Conservation (phyloP, 2,797 vertebrate genomes). For the Esox lucius region DNA sequence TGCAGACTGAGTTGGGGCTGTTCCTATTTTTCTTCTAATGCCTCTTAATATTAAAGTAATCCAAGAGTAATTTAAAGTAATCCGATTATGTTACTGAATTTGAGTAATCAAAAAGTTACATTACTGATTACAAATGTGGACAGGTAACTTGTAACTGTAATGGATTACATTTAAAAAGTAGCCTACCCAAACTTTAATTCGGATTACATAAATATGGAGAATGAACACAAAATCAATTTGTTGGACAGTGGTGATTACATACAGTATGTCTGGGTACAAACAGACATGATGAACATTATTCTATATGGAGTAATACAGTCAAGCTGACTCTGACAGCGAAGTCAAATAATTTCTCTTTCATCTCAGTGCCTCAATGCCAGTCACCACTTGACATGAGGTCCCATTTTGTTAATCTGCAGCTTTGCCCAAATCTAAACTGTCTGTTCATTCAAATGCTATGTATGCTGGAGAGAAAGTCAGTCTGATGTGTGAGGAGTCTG, state of each 20-base stretch:
- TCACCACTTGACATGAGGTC: neutral
- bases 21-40: no score
- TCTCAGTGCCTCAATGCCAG: neutral
- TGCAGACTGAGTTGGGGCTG: no score
- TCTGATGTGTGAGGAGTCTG: neutral
- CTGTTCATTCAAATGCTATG: neutral
- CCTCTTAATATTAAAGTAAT: no score
- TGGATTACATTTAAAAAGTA: no score
- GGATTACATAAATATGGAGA: neutral
- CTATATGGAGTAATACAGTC: slow-evolving; percentile 11
- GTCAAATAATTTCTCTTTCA: neutral
- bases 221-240: accelerated
- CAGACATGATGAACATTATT: neutral
- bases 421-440: no score
- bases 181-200: no score
- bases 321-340: slow-evolving; percentile 22
- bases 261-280: slow-evolving; percentile 39
- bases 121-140: no score
- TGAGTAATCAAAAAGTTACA: no score
- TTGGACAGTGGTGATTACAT: slow-evolving; percentile 2
- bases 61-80: no score
- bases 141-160: no score
- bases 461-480: neutral
- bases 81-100: no score
- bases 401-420: neutral